Base-by-base conservation (phyloP, 1,140 invertebrate genomes). In the Drosophila guanche region DNA sequence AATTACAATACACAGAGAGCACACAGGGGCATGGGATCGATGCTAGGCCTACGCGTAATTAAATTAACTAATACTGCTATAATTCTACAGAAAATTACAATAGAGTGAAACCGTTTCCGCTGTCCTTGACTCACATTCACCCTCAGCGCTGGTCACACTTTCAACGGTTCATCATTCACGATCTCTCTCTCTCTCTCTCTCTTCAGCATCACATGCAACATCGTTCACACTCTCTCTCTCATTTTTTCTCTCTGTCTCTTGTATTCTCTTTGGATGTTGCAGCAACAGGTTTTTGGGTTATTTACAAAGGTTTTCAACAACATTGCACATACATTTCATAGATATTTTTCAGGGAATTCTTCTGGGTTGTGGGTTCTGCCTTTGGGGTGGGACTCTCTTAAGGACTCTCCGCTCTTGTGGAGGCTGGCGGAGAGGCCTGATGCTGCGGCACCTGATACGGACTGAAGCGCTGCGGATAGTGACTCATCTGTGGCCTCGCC, bases 391-490 rank as follows among this genome's bases (percentile, higher is more conserved):
- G 16, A 54, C 23, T 45, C 37, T 55, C 58, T 69, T 84, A 84
- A 52, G 80, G 80, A 62, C 81, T 86, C 20, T 84, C 80, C 8
- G 80, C 80, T 0, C 80, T 48, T 51, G 61, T 63, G 5, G 80
- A 89, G 27, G 71, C 48, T 47, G 84, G 80, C 10, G 83, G 84
- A 37, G 83, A 86, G 5, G 83, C 69, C 60, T 81, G 76, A 47
- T 90, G 81, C 50, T 90, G 90, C 40, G 89, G 90, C 75, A 91
- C 55, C 45, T 90, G 90, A 72, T 91, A 91, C 3, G 91, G 91
- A 78, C 91, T 91, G 51, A 91, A 91, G 3, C 91, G 85, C 51
- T 91, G 89, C 8, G 90, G 81, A 77, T 90, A 91, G 45, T 91
- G 90, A 0, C 51, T 72, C 56, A 83, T 22, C 40, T 86, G 83